Base-by-base conservation (phyloP, 2,888 invertebrate genomes). In the Cerastis rubricosa region DNA sequence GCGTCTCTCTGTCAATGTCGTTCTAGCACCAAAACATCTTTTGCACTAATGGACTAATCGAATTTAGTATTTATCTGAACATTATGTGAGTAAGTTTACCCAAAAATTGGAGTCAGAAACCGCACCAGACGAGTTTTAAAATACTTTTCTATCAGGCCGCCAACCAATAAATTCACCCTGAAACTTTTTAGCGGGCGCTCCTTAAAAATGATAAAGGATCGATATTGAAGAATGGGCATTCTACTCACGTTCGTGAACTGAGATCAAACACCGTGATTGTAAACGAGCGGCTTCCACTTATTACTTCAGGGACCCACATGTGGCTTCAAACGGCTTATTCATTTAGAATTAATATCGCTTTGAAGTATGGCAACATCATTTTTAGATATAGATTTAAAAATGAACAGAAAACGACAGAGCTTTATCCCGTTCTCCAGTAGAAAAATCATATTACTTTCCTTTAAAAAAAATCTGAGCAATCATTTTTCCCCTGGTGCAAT, bases 261-360 rank as follows among this genome's bases (percentile, higher is more conserved):
- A 88, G 90, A 90, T 92, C 91, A 88, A 89, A 87, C 86, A 89
- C 83, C 85, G 89, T 90, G 92, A 92, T 91, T 92, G 88, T 86
- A 80, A 87, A 86, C 89, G 89, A 87, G 74, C 77, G 78, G 81
- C 78, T 79, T 78, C 78, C 85, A 86, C 86, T 90, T 90, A 90
- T 91, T 90, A 87, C 82, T 78, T 79, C 61, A 65, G 85, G 80
- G 75, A 72, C 74, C 72, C 70, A 80, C 74, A 80, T 86, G 80
- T 78, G 80, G 64, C 64, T 71, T 84, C 74, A 74, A 71, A 75
- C 70, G 84, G 72, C 73, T 74, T 74, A 87, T 73, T 85, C 74
- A 86, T 83, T 86, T 71, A 71, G 83, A 76, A 76, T 85, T 83
- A 85, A 70, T 82, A 71, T 64, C 14, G n/a, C 73, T 84, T 85